Percentiles rank a stretch among this genome's conserved stretches.
phyloP scores from a whole-genome alignment of 2,888 invertebrate species.

The Beris morrisii region DNA sequence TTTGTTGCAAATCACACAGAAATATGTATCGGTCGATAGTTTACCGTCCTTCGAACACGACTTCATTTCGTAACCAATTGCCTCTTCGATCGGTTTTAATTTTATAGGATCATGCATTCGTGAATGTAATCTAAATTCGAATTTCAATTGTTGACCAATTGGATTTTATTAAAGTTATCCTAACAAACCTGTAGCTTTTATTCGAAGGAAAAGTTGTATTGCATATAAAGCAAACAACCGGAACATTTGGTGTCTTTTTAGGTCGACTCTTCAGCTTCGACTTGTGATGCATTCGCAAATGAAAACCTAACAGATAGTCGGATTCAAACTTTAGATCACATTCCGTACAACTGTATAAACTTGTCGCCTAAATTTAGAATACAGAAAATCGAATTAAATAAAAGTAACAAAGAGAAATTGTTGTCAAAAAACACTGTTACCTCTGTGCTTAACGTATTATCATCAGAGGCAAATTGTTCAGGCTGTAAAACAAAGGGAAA shows the following conservation, averaged over 20 bases:
- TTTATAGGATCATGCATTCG: conserved; percentile 74
- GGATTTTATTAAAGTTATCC: background rate
- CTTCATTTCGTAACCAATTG: conserved; percentile 48
- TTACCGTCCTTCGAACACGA: conserved; percentile 47
- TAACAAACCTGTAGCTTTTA: conserved; percentile 58
- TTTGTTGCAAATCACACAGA: conserved; percentile 61
- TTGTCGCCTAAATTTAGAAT: background rate
- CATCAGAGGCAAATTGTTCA: background rate
- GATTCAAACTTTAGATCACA: conserved; percentile 60
- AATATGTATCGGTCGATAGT: conserved; percentile 52
- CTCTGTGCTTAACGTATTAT: background rate
- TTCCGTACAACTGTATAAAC: conserved; percentile 55
- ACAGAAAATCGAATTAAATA: conserved; percentile 19
- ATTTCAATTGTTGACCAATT: conserved; percentile 4
- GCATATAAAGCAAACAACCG: conserved; percentile 46
- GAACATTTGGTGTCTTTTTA: background rate
- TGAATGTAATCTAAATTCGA: conserved; percentile 62
- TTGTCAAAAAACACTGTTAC: background rate
- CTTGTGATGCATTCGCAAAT: conserved; percentile 56
- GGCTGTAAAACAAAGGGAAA: background rate
- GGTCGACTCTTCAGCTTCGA: background rate
- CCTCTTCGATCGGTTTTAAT: conserved; percentile 54
- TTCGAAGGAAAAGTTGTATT: conserved; percentile 68
- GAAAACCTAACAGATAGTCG: conserved; percentile 62
- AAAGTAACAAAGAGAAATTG: conserved; percentile 2